phyloP scores from a whole-genome alignment of 2,888 invertebrate species.

The Argynnis bischoffii region DNA sequence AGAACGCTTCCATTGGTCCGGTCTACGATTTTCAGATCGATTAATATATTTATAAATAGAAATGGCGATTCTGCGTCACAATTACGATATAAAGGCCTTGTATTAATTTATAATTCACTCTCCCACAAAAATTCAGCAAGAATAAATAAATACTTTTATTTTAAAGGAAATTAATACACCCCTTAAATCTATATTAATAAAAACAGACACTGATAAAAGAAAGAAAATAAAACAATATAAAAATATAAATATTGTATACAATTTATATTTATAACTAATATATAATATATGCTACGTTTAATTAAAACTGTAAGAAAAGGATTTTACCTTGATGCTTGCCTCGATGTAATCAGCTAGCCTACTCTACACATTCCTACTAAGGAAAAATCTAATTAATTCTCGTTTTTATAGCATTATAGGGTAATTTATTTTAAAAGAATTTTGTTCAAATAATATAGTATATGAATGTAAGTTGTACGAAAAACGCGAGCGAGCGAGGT shows the following conservation, averaged over 20 bases:
- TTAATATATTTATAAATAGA: conserved; percentile 13
- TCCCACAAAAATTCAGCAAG: no score
- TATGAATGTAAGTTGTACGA: not conserved
- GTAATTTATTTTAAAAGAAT: conserved; percentile 3
- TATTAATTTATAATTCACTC: not conserved
- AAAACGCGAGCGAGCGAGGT: conserved; percentile 46
- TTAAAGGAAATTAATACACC: no score
- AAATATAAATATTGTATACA: not conserved
- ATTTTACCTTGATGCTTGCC: conserved; percentile 27
- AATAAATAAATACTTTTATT: no score
- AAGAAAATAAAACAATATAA: not conserved
- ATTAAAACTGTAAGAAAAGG: conserved; percentile 1
- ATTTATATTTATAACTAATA: not conserved
- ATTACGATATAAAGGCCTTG: not conserved
- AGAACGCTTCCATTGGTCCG: conserved; percentile 5
- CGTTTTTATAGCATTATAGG: conserved; percentile 22
- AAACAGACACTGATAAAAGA: not conserved
- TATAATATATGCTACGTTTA: not conserved
- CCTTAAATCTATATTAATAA: no score
- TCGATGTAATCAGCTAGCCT: conserved; percentile 21
- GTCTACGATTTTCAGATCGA: conserved; percentile 13
- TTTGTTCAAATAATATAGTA: conserved; percentile 11
- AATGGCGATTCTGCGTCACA: conserved; percentile 11
- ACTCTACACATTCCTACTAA: conserved; percentile 25
- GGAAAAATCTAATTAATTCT: not conserved